Evolutionary conservation across 2,888 invertebrate genomes (phyloP), one percentile per base, ranked within the genome.

Genomic region (Drepana falcataria): DNA sequence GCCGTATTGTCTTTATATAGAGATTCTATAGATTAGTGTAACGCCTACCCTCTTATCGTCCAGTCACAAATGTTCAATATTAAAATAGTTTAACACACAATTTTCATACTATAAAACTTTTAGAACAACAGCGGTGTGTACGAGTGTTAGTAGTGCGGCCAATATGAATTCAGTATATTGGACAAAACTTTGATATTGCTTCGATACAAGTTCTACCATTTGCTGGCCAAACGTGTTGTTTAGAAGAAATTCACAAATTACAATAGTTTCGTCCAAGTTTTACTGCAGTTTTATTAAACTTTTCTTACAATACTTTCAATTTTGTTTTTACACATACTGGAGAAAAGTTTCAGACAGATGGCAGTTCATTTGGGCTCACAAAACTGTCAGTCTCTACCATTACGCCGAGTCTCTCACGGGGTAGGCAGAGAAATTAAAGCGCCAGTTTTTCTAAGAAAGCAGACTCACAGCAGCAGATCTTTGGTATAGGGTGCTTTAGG

Each of bases 141-240:
- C 21, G 3, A 35, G 35, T 37, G 21, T 37, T n/a, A 33, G 51
- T 9, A 44, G 6, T 59, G 59, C 53, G 55, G 55, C 55, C 62
- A 64, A 68, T 68, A 68, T 66, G 57, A 57, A 47, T 66, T 53
- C 53, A 59, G 59, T 62, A 56, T 62, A 58, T 53, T 57, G 57
- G 49, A 57, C 58, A 41, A 61, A 68, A 68, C 66, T 68, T 68
- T 68, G 63, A 68, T 68, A 68, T 68, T 68, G 66, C 64, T 47
- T n/a, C 4, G 40, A 48, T 51, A 59, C 57, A 64, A 66, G 58
- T 68, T 68, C 44, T 57, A 48, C 53, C 34, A 3, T 49, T 21
- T 37, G 47, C 47, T 37, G 37, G 37, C 49, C 34, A 51, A 61
- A 59, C 63, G 59, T 61, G 57, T 61, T 61, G 59, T 65, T 57